phyloP scores from a whole-genome alignment of 2,888 invertebrate species.

The Chromoteleia sp. region DNA sequence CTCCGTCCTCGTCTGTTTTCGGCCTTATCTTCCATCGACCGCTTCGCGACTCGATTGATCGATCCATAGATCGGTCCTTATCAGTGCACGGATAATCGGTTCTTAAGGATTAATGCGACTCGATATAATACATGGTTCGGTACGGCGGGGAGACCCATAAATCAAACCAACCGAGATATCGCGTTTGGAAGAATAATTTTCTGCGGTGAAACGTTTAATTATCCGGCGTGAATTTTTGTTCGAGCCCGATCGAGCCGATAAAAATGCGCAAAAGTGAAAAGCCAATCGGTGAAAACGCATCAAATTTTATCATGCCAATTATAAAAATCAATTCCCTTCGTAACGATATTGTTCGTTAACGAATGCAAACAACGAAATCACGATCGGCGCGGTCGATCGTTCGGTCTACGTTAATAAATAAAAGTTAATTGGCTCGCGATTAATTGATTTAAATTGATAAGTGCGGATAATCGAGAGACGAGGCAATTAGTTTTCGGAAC shows the following conservation, averaged over 20 bases:
- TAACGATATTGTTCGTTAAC: slow-evolving; percentile 39
- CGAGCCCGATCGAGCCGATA: slow-evolving; percentile 33
- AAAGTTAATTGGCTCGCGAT: slow-evolving; percentile 49
- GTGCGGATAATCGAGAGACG: slow-evolving; percentile 25
- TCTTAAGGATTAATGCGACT: slow-evolving; percentile 41
- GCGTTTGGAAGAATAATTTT: slow-evolving; percentile 38
- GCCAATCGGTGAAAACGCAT: slow-evolving; percentile 44
- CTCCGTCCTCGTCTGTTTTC: slow-evolving; percentile 27
- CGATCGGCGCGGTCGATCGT: slow-evolving; percentile 20
- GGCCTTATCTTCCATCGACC: slow-evolving; percentile 37
- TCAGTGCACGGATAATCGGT: slow-evolving; percentile 61
- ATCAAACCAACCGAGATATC: slow-evolving; percentile 52
- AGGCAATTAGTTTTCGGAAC: slow-evolving; percentile 27
- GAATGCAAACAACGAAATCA: slow-evolving; percentile 37
- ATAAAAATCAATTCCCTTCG: slow-evolving; percentile 42
- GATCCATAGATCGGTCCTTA: slow-evolving; percentile 56
- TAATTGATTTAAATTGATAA: slow-evolving; percentile 57
- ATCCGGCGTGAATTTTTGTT: slow-evolving; percentile 38
- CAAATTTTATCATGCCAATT: slow-evolving; percentile 31
- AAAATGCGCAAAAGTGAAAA: slow-evolving; percentile 60
- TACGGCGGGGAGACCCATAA: slow-evolving; percentile 38
- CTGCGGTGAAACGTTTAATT: slow-evolving; percentile 57
- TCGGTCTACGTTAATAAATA: slow-evolving; percentile 35
- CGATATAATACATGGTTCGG: slow-evolving; percentile 42
- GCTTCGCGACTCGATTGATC: slow-evolving; percentile 41